A percentile compares a stretch with the other conserved stretches of the same genome.
Evolutionary conservation across 2,888 invertebrate genomes (phyloP).

Genomic region (Tuta absoluta): DNA sequence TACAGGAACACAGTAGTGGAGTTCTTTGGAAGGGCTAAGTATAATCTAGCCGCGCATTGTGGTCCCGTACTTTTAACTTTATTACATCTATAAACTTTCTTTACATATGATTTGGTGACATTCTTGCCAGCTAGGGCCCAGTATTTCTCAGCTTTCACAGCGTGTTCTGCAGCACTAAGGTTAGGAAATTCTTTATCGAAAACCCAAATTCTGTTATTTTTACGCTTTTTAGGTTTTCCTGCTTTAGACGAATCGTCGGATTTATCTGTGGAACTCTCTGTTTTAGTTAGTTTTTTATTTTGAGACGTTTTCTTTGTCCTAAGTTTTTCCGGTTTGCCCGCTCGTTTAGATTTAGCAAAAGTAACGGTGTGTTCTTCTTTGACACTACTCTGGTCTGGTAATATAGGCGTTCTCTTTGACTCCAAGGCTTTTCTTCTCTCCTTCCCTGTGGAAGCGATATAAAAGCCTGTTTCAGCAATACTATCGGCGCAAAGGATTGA

Average conservation of each 20-base stretch:
- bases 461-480: not conserved
- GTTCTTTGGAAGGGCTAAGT: not conserved
- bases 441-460: not conserved
- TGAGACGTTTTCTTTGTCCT: not conserved
- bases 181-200: not conserved
- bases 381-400: not conserved
- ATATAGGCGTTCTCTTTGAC: not conserved
- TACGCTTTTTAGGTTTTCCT: not conserved
- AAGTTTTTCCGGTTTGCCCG: not conserved
- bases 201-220: not conserved
- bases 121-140: not conserved
- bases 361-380: not conserved
- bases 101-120: not conserved
- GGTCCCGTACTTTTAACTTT: not conserved
- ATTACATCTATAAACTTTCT: not conserved
- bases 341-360: not conserved
- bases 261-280: not conserved
- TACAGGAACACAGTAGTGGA: not conserved
- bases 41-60: conserved; percentile 4
- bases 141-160: conserved; percentile 2
- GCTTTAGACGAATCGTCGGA: not conserved
- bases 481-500: not conserved
- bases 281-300: not conserved
- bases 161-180: not conserved
- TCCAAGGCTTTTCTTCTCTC: not conserved